Evolutionary conservation across 2,888 invertebrate genomes (phyloP).

Genomic region (Laothoe populi): DNA sequence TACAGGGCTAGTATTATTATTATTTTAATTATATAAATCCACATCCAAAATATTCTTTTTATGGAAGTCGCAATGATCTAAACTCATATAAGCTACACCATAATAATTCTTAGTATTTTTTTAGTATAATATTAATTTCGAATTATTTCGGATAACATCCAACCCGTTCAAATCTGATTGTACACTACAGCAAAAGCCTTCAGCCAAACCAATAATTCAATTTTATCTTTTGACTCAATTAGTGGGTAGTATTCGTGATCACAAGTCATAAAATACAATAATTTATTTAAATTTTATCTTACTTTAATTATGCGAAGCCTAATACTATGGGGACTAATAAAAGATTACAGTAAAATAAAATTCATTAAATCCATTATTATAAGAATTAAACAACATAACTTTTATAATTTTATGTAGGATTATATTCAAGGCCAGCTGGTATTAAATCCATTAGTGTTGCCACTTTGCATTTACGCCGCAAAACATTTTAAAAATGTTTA

Average conservation of each 20-base stretch:
- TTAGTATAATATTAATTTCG: too few relatives aligned
- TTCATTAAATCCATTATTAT: background rate
- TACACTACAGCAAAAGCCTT: too few relatives aligned
- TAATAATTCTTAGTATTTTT: too few relatives aligned
- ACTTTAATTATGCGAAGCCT: background rate
- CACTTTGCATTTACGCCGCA: too few relatives aligned
- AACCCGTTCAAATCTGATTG: too few relatives aligned
- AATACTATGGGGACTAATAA: background rate
- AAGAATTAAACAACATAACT: background rate
- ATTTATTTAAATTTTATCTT: background rate
- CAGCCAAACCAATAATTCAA: background rate
- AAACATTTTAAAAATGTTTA: background rate
- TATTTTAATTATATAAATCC: too few relatives aligned
- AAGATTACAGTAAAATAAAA: conserved; percentile 3
- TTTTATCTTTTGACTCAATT: background rate
- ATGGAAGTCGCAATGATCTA: too few relatives aligned
- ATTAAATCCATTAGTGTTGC: background rate
- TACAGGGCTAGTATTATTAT: too few relatives aligned
- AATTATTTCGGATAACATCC: too few relatives aligned
- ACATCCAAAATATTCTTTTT: too few relatives aligned
- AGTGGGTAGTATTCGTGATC: background rate
- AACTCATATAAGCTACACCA: too few relatives aligned
- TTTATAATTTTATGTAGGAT: background rate
- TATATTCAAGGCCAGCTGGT: background rate
- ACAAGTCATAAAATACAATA: background rate